Evolutionary conservation across 2,888 invertebrate species (phyloP).

Genomic region (Sceliomorpha sp.): DNA sequence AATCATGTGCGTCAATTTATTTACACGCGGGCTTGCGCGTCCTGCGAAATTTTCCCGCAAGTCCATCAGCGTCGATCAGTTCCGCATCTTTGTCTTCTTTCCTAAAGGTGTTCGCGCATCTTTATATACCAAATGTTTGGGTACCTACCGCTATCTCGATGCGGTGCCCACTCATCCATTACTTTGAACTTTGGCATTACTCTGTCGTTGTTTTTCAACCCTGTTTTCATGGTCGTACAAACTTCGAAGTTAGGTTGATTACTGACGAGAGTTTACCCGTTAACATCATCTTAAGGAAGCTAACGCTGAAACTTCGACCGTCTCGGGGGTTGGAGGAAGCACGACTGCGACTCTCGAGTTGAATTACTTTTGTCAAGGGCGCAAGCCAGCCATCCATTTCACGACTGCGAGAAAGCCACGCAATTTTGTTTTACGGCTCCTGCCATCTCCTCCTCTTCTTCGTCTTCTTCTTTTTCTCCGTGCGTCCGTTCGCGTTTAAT

Average conservation of each 20-base stretch:
- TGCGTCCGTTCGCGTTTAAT: too few species aligned
- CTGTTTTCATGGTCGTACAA: too few species aligned
- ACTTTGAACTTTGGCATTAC: neutral
- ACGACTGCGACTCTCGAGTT: neutral
- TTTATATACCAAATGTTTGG: neutral
- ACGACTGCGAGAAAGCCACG: neutral
- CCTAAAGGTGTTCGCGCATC: conserved; percentile 1
- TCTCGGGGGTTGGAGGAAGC: neutral
- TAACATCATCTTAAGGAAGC: neutral
- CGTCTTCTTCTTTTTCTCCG: too few species aligned
- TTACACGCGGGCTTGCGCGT: conserved; percentile 20
- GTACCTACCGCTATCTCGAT: too few species aligned
- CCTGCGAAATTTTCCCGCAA: conserved; percentile 11
- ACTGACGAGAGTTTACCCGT: neutral
- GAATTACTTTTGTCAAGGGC: conserved; percentile 7
- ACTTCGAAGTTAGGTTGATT: too few species aligned
- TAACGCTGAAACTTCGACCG: neutral
- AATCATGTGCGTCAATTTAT: conserved; percentile 18
- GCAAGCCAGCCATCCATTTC: neutral
- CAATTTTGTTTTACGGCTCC: neutral
- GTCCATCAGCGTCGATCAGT: too few species aligned
- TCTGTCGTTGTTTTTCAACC: too few species aligned
- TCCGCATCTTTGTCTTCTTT: conserved; percentile 5
- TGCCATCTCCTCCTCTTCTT: too few species aligned
- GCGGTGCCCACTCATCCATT: too few species aligned